phyloP scores from a whole-genome alignment of 2,113 vertebrate species.

The Pelecanoides urinatrix region DNA sequence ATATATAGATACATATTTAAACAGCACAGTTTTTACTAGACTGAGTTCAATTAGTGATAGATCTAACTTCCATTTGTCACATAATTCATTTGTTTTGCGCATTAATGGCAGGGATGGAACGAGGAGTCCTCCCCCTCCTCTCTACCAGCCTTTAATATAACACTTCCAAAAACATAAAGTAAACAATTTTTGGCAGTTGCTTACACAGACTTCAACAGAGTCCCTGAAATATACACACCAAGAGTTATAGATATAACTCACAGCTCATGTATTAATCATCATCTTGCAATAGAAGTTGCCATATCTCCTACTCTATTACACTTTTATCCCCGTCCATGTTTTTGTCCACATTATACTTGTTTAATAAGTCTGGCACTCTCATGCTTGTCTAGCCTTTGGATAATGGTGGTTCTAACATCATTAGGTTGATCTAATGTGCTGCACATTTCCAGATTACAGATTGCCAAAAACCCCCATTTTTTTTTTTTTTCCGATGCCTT shows the following conservation, averaged over 20 bases:
- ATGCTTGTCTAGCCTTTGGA: background rate
- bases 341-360: background rate
- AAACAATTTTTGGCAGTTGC: background rate
- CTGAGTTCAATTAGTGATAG: background rate
- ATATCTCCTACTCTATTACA: background rate
- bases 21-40: background rate
- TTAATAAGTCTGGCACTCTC: background rate
- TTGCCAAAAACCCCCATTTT: background rate
- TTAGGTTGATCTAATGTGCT: background rate
- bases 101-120: background rate
- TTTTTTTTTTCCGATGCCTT: no score
- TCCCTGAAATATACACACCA: background rate
- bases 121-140: background rate
- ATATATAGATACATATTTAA: accelerated
- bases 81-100: background rate
- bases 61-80: background rate
- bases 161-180: background rate
- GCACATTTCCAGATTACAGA: background rate
- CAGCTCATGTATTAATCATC: background rate
- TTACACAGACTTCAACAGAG: background rate
- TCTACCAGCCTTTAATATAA: background rate
- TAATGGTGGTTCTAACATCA: background rate
- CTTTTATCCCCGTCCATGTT: background rate
- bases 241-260: background rate
- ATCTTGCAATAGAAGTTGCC: background rate